These are phyloP conservation scores for Hybognathus amarus DNA, from an alignment of 2,797 vertebrate genomes.

Conservation along the genomic window DNA sequence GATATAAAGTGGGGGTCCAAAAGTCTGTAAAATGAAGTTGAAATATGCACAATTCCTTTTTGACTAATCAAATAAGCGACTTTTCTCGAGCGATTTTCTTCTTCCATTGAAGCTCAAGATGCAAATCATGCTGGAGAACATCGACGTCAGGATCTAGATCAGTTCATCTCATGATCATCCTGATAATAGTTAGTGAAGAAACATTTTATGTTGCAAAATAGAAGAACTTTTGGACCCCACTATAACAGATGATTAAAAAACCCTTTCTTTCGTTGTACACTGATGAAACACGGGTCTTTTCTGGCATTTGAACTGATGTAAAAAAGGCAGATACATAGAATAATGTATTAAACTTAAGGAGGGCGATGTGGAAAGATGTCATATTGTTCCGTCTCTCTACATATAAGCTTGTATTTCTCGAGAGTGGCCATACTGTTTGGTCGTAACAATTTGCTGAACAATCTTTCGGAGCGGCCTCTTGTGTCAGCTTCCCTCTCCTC, in stretches of 20 bases:
- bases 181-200: background rate
- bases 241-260: background rate
- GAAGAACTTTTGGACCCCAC: background rate
- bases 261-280: background rate
- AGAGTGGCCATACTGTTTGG: background rate
- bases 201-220: background rate
- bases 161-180: background rate
- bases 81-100: background rate
- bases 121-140: constrained; percentile 6
- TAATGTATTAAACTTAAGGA: constrained; percentile 15
- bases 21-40: background rate
- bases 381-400: background rate
- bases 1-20: background rate
- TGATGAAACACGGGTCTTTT: background rate
- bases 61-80: background rate
- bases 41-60: background rate
- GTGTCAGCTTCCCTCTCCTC: constrained; percentile 28
- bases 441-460: background rate
- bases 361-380: background rate
- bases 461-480: background rate
- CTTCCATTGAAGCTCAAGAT: background rate
- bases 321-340: constrained; percentile 18
- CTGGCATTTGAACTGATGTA: background rate
- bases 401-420: background rate
- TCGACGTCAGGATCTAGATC: background rate